These are phyloP conservation scores for Hephaestus fuliginosus DNA, from an alignment of 2,797 vertebrate genomes.

Conservation along the genomic window DNA sequence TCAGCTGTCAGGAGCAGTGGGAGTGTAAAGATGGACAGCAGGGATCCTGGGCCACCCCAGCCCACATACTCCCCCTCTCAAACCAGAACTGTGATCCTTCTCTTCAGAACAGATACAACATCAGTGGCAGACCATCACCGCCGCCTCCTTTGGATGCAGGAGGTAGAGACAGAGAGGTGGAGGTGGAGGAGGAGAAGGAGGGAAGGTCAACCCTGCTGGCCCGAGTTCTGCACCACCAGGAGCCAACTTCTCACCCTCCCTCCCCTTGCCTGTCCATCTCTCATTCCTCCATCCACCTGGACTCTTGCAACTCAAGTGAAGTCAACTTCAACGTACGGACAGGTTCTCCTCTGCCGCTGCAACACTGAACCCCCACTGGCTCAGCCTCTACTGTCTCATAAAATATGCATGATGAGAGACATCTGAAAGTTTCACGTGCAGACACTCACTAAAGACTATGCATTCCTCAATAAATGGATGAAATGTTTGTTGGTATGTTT, in stretches of 20 bases:
- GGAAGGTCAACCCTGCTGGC: slow-evolving; percentile 66
- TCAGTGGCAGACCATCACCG: slow-evolving; percentile 20
- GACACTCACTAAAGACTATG: slow-evolving; percentile 42
- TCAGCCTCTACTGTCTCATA: slow-evolving; percentile 31
- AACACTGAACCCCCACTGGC: slow-evolving; percentile 38
- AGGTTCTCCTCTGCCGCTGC: slow-evolving; percentile 31
- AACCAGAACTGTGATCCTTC: slow-evolving; percentile 49
- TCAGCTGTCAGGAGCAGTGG: slow-evolving; percentile 62
- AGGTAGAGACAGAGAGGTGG: slow-evolving; percentile 21
- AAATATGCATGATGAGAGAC: slow-evolving; percentile 62
- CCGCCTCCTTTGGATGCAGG: slow-evolving; percentile 29
- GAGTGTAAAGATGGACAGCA: slow-evolving; percentile 63
- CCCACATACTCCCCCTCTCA: slow-evolving; percentile 59
- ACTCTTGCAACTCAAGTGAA: slow-evolving; percentile 84
- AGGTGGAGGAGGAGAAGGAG: slow-evolving; percentile 42
- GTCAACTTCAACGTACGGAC: slow-evolving; percentile 75
- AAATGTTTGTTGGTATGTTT: slow-evolving; percentile 58
- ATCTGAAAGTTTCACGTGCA: slow-evolving; percentile 44
- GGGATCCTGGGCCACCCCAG: slow-evolving; percentile 58
- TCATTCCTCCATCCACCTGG: slow-evolving; percentile 74
- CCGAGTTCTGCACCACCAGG: slow-evolving; percentile 72
- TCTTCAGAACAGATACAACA: slow-evolving; percentile 42
- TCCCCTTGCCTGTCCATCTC: slow-evolving; percentile 76
- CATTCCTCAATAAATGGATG: slow-evolving; percentile 61
- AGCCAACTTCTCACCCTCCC: slow-evolving; percentile 71